These are phyloP conservation scores for Drosophila mettleri DNA, from an alignment of 2,888 invertebrate genomes.

Conservation along the genomic window DNA sequence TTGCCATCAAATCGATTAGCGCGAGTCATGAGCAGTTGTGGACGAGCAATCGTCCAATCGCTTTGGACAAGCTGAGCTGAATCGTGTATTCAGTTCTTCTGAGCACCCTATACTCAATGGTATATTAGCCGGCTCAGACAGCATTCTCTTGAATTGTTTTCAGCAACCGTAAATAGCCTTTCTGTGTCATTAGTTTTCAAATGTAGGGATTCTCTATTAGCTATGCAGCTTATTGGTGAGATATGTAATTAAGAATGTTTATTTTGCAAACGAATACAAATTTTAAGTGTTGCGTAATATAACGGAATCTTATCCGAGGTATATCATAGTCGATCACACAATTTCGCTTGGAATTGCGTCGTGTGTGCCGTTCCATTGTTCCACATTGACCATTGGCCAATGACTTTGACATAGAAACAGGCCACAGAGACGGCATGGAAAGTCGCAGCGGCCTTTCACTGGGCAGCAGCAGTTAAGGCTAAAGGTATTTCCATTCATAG, in stretches of 20 bases:
- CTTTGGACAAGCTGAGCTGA: constrained; percentile 36
- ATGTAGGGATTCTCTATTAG: no score
- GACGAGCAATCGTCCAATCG: constrained; percentile 35
- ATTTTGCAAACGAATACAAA: no score
- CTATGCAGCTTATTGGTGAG: no score
- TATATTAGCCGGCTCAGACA: no score
- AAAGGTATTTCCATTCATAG: constrained; percentile 41
- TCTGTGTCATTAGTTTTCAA: no score
- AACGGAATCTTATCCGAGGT: neutral
- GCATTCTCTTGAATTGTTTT: no score
- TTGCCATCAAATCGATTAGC: constrained; percentile 74
- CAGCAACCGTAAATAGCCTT: no score
- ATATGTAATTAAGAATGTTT: no score
- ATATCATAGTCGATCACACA: neutral
- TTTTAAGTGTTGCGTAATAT: neutral
- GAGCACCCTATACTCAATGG: neutral
- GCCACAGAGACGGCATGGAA: constrained; percentile 30
- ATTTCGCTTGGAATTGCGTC: constrained; percentile 18
- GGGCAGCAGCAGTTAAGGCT: constrained; percentile 14
- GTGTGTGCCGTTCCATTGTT: constrained; percentile 66
- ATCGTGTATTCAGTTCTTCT: constrained; percentile 20
- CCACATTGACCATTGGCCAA: constrained; percentile 68
- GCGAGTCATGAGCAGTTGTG: constrained; percentile 44
- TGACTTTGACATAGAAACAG: constrained; percentile 74
- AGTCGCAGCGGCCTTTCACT: constrained; percentile 64